A percentile compares a stretch with the other conserved stretches of the same genome.
Evolutionary conservation across 2,113 vertebrate genomes (phyloP).

Genomic region (Psammodynastes pulverulentus): DNA sequence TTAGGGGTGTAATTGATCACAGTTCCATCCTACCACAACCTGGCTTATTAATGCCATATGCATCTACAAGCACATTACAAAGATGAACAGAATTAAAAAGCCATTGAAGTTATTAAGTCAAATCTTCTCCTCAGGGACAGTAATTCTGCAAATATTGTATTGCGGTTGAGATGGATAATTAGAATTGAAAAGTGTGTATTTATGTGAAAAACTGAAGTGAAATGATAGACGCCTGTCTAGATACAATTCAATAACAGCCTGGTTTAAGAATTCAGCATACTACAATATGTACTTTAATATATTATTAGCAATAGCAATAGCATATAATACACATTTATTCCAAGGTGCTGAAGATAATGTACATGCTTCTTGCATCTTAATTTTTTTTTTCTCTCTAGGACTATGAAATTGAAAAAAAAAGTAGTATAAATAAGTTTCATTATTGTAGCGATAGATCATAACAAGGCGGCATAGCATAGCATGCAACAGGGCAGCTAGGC

Average conservation of each 20-base stretch:
- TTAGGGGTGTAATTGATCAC: background rate
- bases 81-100: background rate
- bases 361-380: background rate
- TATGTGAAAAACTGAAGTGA: background rate
- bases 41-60: background rate
- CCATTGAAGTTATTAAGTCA: background rate
- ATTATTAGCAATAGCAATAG: background rate
- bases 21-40: background rate
- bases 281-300: background rate
- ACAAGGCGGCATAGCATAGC: background rate
- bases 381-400: background rate
- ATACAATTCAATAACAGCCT: background rate
- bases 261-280: background rate
- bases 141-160: background rate
- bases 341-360: background rate
- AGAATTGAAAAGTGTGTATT: background rate
- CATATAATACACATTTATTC: background rate
- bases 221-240: background rate
- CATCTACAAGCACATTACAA: background rate
- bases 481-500: background rate
- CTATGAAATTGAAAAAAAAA: background rate
- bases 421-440: background rate
- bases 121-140: background rate
- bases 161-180: background rate
- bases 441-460: background rate